A percentile compares a stretch with the other conserved stretches of the same genome.
Evolutionary conservation across 2,888 invertebrate species (phyloP).

Genomic region (Oxycera nigricornis): DNA sequence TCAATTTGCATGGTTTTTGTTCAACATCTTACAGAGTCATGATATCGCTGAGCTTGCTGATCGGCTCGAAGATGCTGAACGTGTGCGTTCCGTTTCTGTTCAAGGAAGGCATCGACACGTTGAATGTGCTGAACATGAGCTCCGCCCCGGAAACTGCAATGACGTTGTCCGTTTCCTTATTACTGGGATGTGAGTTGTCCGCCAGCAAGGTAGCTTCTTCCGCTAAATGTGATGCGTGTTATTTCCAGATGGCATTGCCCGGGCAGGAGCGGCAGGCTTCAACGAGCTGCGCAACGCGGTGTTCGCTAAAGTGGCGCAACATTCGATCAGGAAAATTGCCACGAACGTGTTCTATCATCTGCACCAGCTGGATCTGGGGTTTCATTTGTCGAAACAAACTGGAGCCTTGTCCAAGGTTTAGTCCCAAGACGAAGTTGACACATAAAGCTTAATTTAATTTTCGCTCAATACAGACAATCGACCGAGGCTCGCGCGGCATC

Average conservation of each 20-base stretch:
- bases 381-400: constrained; percentile 94
- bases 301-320: constrained; percentile 96
- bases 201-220: constrained; percentile 22
- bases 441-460: constrained; percentile 46
- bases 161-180: constrained; percentile 78
- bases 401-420: constrained; percentile 89
- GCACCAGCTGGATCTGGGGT: constrained; percentile 91
- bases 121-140: constrained; percentile 80
- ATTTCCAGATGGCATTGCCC: constrained; percentile 86
- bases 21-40: constrained; percentile 75
- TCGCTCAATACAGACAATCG: constrained; percentile 73
- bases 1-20: not conserved
- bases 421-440: not conserved
- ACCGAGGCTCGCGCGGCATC: constrained; percentile 92
- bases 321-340: constrained; percentile 93
- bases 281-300: constrained; percentile 98
- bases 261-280: constrained; percentile 88
- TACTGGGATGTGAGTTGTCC: constrained; percentile 82
- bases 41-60: constrained; percentile 79
- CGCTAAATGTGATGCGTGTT: not conserved
- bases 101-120: constrained; percentile 89
- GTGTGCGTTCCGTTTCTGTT: constrained; percentile 95
- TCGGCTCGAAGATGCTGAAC: constrained; percentile 86
- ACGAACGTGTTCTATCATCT: constrained; percentile 95
- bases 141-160: constrained; percentile 82